Evolutionary conservation across 37 sponge, comb jelly and placozoan genomes (phyloP).

Genomic region (Hexactinellida sp.): DNA sequence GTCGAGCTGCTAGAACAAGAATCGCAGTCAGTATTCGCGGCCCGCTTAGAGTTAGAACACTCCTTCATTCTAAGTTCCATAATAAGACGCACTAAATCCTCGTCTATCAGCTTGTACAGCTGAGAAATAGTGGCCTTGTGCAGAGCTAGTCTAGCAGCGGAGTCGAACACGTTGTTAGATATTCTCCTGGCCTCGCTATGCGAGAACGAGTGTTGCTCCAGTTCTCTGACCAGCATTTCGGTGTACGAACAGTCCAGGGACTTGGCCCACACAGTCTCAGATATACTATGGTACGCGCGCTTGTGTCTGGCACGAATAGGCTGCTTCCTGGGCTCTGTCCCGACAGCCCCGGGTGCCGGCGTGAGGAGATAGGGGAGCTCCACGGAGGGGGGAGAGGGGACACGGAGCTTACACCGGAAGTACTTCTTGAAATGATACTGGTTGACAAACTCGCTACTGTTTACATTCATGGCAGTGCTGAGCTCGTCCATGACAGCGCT

Average conservation of each 20-base stretch:
- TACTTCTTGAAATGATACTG: neutral
- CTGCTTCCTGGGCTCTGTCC: neutral
- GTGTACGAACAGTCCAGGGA: neutral
- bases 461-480: neutral
- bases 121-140: neutral
- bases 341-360: neutral
- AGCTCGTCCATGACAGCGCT: neutral
- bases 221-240: neutral
- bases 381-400: neutral
- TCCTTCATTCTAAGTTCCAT: neutral
- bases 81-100: neutral
- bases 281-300: neutral
- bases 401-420: neutral
- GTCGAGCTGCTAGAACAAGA: too few relatives aligned
- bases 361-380: neutral
- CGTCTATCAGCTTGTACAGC: neutral
- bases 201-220: neutral
- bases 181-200: neutral
- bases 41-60: too few relatives aligned
- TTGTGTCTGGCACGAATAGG: neutral
- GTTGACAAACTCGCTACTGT: neutral
- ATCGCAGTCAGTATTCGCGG: too few relatives aligned
- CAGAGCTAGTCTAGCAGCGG: neutral
- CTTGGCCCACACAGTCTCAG: neutral
- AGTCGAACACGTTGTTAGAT: neutral